Base-by-base conservation (phyloP, 2,888 invertebrate species). In the Pristionchus fissidentatus region DNA sequence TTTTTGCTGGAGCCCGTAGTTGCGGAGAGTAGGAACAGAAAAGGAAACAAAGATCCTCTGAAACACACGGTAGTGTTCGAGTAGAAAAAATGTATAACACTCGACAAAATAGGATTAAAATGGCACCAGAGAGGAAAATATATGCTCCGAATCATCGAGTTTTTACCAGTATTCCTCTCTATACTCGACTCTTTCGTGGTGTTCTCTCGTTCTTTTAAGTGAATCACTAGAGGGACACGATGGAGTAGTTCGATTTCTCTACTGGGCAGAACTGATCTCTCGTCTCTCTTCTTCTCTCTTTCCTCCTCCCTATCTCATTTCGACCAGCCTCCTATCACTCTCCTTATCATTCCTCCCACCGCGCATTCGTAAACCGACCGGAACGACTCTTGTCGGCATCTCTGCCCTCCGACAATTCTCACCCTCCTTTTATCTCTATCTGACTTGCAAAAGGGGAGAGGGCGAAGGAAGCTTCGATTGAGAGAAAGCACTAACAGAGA, bases 271-370 rank as follows among this genome's bases (percentile, higher is more conserved):
- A 55, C 8, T 15, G 55, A 22, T 55, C n/a, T n/a, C n/a, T n/a
- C n/a, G n/a, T n/a, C n/a, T 13, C 62, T 62, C 62, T 62, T 35
- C 35, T 3, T 13, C 75, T 46, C 32, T 73, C 46, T 19, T n/a
- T 35, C 22, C 32, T 38, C 32, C 35, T 66, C 29, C 49, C 49
- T n/a, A n/a, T n/a, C n/a, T n/a, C n/a, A n/a, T n/a, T n/a, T n/a
- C n/a, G n/a, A n/a, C n/a, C n/a, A n/a, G n/a, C n/a, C n/a, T n/a
- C 10, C 75, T 77, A 49, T 77, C 75, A 77, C 75, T 52, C 66
- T 66, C 75, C 49, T 19, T 49, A 49, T 52, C 32, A 49, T 52
- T 77, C 75, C 32, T 32, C 29, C 49, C 75, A 49, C n/a, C 73
- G 19, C 49, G 10, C 19, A 15, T 49, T 19, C 49, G 19, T 49